Percentiles rank a stretch among this genome's conserved stretches.
Conservation (phyloP, 2,113 vertebrate genomes). For the Upupa epops region DNA sequence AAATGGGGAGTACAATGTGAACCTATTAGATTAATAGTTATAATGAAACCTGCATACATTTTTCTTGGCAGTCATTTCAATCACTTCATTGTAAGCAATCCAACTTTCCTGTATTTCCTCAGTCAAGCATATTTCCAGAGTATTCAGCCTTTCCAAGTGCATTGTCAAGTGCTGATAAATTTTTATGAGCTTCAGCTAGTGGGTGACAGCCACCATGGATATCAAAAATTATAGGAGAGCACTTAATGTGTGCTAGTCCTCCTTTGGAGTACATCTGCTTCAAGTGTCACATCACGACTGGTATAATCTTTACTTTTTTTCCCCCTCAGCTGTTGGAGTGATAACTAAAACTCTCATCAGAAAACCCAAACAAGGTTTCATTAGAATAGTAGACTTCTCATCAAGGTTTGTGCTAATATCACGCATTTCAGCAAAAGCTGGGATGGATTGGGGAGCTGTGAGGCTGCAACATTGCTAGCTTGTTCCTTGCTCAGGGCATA, state of each 20-base stretch:
- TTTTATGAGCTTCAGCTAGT: constrained; percentile 70
- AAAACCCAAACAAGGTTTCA: constrained; percentile 48
- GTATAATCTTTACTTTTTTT: constrained; percentile 27
- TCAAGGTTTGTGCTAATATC: not conserved
- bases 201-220: constrained; percentile 62
- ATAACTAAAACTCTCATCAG: constrained; percentile 1
- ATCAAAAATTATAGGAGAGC: constrained; percentile 63
- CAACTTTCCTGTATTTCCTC: constrained; percentile 74
- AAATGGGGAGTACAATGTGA: constrained; percentile 59
- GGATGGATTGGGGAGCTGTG: not conserved
- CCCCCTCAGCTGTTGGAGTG: not conserved
- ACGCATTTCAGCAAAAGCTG: not conserved
- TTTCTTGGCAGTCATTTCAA: constrained; percentile 77
- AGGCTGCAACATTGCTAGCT: not conserved
- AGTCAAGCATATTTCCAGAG: constrained; percentile 74
- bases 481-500: not conserved
- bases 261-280: constrained; percentile 57
- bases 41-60: constrained; percentile 72
- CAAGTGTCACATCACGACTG: constrained; percentile 53
- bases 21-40: constrained; percentile 76
- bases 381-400: not conserved
- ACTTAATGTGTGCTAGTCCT: constrained; percentile 51
- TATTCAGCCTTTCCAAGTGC: constrained; percentile 70
- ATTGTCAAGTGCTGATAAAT: constrained; percentile 74
- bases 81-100: constrained; percentile 72